A percentile compares a stretch with the other conserved stretches of the same genome.
These are phyloP conservation scores for Rhinolophus ferrumequinum DNA, from an alignment of 2,113 vertebrate species.

Conservation along the genomic window DNA sequence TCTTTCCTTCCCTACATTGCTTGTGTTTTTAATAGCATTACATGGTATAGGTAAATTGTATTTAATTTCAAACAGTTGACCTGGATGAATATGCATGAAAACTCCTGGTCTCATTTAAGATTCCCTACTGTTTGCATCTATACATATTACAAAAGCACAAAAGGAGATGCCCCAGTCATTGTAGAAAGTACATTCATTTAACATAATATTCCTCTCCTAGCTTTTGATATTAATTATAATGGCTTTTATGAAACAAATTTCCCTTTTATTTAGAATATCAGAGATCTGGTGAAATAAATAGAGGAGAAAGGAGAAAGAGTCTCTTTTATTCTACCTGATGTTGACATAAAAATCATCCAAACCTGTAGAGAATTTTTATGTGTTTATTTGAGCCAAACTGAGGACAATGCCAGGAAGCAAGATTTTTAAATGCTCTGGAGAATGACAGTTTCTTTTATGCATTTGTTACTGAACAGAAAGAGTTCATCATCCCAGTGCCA, in stretches of 20 bases:
- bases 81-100: neutral
- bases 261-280: neutral
- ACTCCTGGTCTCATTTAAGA: neutral
- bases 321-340: neutral
- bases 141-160: neutral
- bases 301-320: neutral
- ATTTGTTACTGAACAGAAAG: neutral
- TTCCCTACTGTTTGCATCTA: neutral
- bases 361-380: neutral
- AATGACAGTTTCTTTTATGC: neutral
- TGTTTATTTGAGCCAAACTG: neutral
- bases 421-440: neutral
- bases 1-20: neutral
- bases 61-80: neutral
- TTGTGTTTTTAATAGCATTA: neutral
- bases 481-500: too few species aligned
- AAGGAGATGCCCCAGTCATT: neutral
- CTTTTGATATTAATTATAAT: neutral
- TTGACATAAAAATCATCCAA: neutral
- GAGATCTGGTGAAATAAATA: neutral
- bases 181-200: neutral
- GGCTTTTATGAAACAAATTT: neutral
- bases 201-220: neutral
- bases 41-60: neutral
- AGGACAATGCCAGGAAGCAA: neutral